Base-by-base conservation (phyloP, 2,797 vertebrate species). In the Helostoma temminkii region DNA sequence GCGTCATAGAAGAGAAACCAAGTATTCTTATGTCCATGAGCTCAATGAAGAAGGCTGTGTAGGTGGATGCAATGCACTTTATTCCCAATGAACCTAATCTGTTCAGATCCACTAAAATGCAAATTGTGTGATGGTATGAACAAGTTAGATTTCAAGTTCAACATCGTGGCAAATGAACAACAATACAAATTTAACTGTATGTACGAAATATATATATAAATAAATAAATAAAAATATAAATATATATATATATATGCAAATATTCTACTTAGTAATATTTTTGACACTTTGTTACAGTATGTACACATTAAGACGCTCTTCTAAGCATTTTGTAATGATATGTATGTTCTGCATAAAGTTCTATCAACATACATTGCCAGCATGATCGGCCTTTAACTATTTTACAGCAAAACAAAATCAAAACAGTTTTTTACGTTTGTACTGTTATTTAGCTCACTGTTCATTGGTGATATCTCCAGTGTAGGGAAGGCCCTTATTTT, bases 1-100 rank as follows among this genome's bases (percentile, higher is more conserved):
- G 95, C 0, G 94, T 99, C 74, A 98, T 99, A 61, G 98, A 99
- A 9, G 96, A 97, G 45, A 90, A 95, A 1, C 98, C 98, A 0
- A 95, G 92, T 83, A 96, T 99, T 63, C 94, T 99, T n/a, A 93
- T 96, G 12, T 83, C 92, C 0, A 1, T 95, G 50, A 85, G 4
- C 26, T 7, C 75, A 37, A 4, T 71, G 26, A 94, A 90, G 63
- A 89, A 90, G 66, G 0, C 10, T 46, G 18, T 52, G 2, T 80
- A 82, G 52, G 24, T 36, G 6, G 53, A 62, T 65, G 67, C 61
- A 26, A 18, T n/a, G 30, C 6, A 25, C 25, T 57, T 66, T 26
- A 19, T 57, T 32, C 15, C 19, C 9, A 2, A 26, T 42, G 22
- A 16, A 19, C 9, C 28, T 15, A 9, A 52, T 66, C 28, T 26